A percentile compares a stretch with the other conserved stretches of the same genome.
These are phyloP conservation scores for Drosophila erecta DNA, from an alignment of 1,140 invertebrate species.

Conservation along the genomic window DNA sequence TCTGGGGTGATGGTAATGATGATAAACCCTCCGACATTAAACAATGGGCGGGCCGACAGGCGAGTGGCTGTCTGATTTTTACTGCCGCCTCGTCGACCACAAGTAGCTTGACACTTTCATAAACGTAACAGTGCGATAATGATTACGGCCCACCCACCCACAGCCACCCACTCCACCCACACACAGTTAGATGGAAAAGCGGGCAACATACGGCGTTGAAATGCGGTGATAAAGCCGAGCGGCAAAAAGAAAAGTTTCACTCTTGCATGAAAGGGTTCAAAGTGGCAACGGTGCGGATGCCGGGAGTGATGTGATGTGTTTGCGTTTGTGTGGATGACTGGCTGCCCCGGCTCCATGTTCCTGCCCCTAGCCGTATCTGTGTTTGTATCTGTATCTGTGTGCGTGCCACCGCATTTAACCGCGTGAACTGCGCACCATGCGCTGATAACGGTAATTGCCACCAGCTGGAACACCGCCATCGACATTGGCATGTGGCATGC, in stretches of 20 bases:
- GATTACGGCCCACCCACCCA: constrained; percentile 60
- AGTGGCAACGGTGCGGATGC: constrained; percentile 51
- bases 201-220: constrained; percentile 76
- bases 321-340: constrained; percentile 28
- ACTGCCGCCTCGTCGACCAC: constrained; percentile 75
- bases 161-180: not conserved
- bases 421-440: constrained; percentile 77
- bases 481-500: constrained; percentile 29
- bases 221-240: constrained; percentile 65
- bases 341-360: not conserved
- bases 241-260: constrained; percentile 66
- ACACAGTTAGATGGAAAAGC: constrained; percentile 37
- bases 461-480: constrained; percentile 63
- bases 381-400: constrained; percentile 52
- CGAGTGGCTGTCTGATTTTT: constrained; percentile 71
- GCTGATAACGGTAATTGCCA: constrained; percentile 83
- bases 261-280: constrained; percentile 78
- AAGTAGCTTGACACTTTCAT: constrained; percentile 83
- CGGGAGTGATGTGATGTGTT: constrained; percentile 31
- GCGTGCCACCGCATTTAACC: constrained; percentile 80
- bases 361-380: constrained; percentile 17
- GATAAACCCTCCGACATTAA: constrained; percentile 75
- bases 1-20: constrained; percentile 59
- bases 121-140: constrained; percentile 83
- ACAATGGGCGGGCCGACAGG: constrained; percentile 62